phyloP scores from a whole-genome alignment of 2,113 vertebrate species.

The Coturnix japonica region DNA sequence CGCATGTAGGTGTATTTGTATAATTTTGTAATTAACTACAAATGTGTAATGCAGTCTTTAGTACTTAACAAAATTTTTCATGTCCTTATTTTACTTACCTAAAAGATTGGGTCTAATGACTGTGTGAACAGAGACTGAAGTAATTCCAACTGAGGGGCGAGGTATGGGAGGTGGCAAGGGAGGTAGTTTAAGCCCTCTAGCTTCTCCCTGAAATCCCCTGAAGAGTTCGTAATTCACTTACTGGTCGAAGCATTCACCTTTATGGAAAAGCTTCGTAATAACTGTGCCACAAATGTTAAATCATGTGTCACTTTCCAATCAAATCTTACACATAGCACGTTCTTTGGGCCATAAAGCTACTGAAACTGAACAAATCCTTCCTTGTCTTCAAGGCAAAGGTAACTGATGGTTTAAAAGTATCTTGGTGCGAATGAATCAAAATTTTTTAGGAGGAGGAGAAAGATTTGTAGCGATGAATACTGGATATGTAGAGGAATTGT shows the following conservation, averaged over 20 bases:
- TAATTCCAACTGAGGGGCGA: background rate
- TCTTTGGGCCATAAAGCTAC: background rate
- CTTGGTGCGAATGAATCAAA: background rate
- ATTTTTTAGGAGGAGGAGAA: background rate
- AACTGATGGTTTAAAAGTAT: background rate
- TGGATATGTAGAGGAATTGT: background rate
- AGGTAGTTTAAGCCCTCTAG: background rate
- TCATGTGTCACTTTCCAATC: background rate
- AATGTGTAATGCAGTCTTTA: background rate
- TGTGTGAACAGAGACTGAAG: background rate
- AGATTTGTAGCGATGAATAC: background rate
- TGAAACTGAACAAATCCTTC: background rate
- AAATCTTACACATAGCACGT: background rate
- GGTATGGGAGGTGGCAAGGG: background rate
- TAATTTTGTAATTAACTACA: background rate
- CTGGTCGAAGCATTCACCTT: background rate
- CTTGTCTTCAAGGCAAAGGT: background rate
- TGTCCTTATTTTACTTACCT: background rate
- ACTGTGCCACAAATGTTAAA: background rate
- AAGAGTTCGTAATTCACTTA: background rate
- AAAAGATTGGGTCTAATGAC: background rate
- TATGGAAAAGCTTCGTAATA: background rate
- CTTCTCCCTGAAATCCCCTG: background rate
- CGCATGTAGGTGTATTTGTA: background rate
- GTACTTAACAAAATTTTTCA: background rate